phyloP scores from a whole-genome alignment of 2,888 invertebrate genomes.

The Aricia artaxerxes region DNA sequence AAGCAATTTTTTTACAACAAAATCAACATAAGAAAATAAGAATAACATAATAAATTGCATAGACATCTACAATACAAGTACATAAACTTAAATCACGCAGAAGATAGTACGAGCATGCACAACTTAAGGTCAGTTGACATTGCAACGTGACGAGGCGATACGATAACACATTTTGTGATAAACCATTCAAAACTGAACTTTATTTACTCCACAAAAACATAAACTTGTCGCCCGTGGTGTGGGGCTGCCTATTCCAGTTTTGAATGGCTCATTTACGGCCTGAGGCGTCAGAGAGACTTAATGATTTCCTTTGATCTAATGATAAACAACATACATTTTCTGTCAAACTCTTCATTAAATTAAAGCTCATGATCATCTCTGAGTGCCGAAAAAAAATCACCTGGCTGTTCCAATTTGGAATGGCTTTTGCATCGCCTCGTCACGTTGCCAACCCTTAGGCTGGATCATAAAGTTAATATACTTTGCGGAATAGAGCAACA shows the following conservation, averaged over 20 bases:
- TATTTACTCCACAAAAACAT: not conserved
- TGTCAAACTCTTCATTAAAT: not conserved
- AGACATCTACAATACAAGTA: conserved; percentile 28
- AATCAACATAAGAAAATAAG: conserved; percentile 20
- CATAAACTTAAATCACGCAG: conserved; percentile 38
- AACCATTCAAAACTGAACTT: not conserved
- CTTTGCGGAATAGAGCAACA: too few species aligned
- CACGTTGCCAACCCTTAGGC: not conserved
- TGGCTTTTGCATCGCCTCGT: not conserved
- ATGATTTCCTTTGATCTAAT: not conserved
- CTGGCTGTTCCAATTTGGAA: not conserved
- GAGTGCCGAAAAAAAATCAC: not conserved
- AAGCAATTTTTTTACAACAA: conserved; percentile 25
- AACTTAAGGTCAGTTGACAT: conserved; percentile 28
- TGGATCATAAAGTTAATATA: too few species aligned
- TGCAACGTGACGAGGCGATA: not conserved
- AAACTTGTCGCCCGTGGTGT: too few species aligned
- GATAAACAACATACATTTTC: not conserved
- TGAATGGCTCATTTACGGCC: not conserved
- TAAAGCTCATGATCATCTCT: not conserved
- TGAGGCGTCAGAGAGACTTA: not conserved
- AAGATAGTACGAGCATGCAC: conserved; percentile 40
- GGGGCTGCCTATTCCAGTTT: too few species aligned
- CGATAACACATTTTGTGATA: not conserved
- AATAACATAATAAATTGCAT: conserved; percentile 34